Base-by-base conservation (phyloP, 2,113 vertebrate genomes). In the Rhodinocichla rosea region DNA sequence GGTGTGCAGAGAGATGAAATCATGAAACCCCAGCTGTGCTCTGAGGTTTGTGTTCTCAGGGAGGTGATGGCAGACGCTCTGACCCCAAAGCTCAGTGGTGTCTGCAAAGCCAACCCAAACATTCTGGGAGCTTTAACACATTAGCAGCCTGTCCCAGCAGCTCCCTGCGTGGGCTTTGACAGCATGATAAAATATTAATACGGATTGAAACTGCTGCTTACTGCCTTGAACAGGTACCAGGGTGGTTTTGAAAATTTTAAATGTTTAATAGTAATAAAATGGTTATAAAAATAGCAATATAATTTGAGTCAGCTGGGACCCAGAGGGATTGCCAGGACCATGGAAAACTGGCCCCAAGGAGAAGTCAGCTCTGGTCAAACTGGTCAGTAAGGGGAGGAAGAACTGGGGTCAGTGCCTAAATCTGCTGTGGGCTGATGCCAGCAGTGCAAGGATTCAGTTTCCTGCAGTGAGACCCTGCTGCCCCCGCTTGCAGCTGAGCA, bases 301-400 rank as follows among this genome's bases (percentile, higher is more conserved):
- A 22, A 47, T 47, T 23, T 23, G 11, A 24, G 13, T 49, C 23
- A 49, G 47, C 47, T 49, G 47, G 47, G 47, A 24, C 23, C 22
- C 47, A 49, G 23, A 49, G 47, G 47, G 47, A 49, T 49, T 49
- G 47, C 23, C 47, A 49, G 23, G 47, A 23, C 47, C 47, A 49
- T 24, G 47, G 47, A 49, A 49, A 24, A 49, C 12, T 49, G 22
- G 23, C 47, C 24, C 47, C 47, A 24, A 49, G 22, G 47, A 49
- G 47, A 49, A 5, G 4, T 19, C 68, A 59, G 11, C 39, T 57
- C 33, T 7, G 23, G 15, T 30, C 35, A 60, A 4, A 69, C 42
- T 1, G 10, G 32, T 32, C 0, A 0, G 33, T 11, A 2, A 3
- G 13, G 24, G 7, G 30, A 7, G 14, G 52, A 42, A 50, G 64